A percentile compares a stretch with the other conserved stretches of the same genome.
Evolutionary conservation across 2,113 vertebrate species (phyloP).

Genomic region (Otus sunia): DNA sequence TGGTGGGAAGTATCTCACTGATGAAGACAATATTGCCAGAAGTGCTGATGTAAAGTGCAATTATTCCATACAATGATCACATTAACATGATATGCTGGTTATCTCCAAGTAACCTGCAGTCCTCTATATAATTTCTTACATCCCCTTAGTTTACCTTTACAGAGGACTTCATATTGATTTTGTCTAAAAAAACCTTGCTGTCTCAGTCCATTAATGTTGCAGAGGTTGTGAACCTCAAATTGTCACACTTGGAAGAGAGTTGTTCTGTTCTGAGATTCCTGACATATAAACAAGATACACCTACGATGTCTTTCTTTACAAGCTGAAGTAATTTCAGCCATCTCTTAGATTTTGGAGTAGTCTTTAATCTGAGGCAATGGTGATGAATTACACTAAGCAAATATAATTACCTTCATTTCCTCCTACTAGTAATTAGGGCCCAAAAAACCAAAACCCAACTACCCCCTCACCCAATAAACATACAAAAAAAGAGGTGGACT

Average conservation of each 20-base stretch:
- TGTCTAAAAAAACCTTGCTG: background rate
- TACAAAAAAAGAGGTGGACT: background rate
- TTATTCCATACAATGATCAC: background rate
- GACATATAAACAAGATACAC: background rate
- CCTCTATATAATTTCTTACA: background rate
- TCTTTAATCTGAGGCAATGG: background rate
- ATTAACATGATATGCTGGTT: background rate
- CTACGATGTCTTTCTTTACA: background rate
- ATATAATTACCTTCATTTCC: background rate
- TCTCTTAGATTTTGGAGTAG: background rate
- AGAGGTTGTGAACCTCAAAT: background rate
- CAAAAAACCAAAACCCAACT: accelerated
- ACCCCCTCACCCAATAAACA: background rate
- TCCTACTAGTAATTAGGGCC: background rate
- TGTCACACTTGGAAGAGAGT: background rate
- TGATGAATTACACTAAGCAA: background rate
- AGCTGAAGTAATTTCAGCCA: background rate
- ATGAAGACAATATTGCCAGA: background rate
- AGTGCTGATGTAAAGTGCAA: background rate
- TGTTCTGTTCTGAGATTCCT: background rate
- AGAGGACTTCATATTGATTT: background rate
- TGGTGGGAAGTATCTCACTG: background rate
- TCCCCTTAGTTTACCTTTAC: background rate
- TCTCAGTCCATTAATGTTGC: background rate
- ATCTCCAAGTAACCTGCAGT: background rate